Base-by-base conservation (phyloP, 1,140 invertebrate genomes). In the Drosophila repleta region DNA sequence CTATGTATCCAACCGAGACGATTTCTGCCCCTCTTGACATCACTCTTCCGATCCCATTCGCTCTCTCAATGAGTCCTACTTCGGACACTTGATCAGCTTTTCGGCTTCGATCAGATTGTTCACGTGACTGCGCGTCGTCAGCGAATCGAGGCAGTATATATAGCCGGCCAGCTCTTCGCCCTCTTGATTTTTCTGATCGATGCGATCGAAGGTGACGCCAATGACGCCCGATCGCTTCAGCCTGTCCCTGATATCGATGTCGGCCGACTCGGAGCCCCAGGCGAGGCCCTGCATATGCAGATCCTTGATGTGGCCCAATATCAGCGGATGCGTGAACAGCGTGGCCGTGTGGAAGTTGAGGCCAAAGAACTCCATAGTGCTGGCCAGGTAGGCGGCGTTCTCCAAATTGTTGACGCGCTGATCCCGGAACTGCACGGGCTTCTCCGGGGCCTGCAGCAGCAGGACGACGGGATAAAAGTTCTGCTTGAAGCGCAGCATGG, bases 401-500 rank as follows among this genome's bases (percentile, higher is more conserved):
- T 95, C 94, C 58, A 98, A 94, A 0, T 93, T 94, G 61, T 94
- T 94, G 64, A 97, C 97, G 15, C 97, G 93, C 0, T 95, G 94
- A 92, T 98, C 97, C 7, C 94, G 93, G 88, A 97, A 98, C 21
- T 95, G 94, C 5, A 95, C 93, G 90, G 97, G 97, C 51, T 94
- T 95, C 0, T 93, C 90, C 1, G 96, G 96, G 11, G 96, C 92
- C 2, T 96, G 96, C 92, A 97, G 94, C 0, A 97, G 97, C 53
- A 99, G 92, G 90, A 98, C 94, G 0, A 98, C 96, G 0, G 98
- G 98, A 93, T 98, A 99, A 71, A 95, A 96, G 90, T 98, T 99
- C 93, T 99, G 98, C 88, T 99, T 99, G 56, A 96, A 92, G 26
- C 96, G 94, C 20, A 98, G 93, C 97, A 98, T 96, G 0, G 95